Evolutionary conservation across 2,113 vertebrate genomes (phyloP).

Genomic region (Callithrix jacchus): DNA sequence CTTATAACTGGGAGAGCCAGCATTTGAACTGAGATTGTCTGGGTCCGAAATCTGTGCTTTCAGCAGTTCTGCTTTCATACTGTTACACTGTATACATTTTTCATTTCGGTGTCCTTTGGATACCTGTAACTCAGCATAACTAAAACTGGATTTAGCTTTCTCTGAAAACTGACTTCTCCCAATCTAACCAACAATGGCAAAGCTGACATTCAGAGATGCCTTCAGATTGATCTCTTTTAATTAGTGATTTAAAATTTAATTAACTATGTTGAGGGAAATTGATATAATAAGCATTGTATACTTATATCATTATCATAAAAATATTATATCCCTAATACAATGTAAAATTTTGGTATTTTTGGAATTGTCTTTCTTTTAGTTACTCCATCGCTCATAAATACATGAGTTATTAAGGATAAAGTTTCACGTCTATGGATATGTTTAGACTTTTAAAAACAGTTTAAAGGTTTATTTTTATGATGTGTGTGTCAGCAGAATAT

Average conservation of each 20-base stretch:
- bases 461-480: slow-evolving; percentile 35
- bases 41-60: not conserved
- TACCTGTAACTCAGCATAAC: not conserved
- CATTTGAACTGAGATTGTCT: not conserved
- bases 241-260: slow-evolving; percentile 17
- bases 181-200: not conserved
- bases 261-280: not conserved
- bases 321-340: not conserved
- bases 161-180: not conserved
- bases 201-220: not conserved
- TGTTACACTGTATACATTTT: not conserved
- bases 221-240: not conserved
- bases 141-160: not conserved
- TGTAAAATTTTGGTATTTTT: slow-evolving; percentile 21
- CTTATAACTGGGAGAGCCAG: not conserved
- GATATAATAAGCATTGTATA: not conserved
- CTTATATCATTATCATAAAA: not conserved
- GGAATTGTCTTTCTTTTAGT: not conserved
- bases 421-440: not conserved
- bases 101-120: not conserved
- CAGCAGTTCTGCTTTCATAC: not conserved
- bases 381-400: not conserved
- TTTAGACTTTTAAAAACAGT: slow-evolving; percentile 3
- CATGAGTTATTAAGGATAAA: not conserved
- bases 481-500: slow-evolving; percentile 45